Evolutionary conservation across 1,140 invertebrate species (phyloP), one percentile per base, ranked within the genome.

Genomic region (Danaus plexippus): DNA sequence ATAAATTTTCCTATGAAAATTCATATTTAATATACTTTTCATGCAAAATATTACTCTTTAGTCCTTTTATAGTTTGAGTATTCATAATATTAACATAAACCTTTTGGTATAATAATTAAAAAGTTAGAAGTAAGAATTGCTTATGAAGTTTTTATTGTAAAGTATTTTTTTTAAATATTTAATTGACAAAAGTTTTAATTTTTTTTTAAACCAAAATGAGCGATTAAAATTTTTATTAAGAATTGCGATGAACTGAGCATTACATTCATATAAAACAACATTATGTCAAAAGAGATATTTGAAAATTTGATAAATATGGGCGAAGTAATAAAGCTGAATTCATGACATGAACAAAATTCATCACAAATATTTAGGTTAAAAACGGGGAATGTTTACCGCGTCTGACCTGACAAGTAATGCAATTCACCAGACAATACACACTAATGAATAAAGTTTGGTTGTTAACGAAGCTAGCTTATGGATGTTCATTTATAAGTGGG

Each of bases 401-500:
- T 71, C 77, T 71, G 73, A 82, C 76, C 82, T 80, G 79, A 77
- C 71, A 69, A 78, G 78, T 80, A 82, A 83, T 32, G 22, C 22
- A 32, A 80, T 80, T 80, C 73, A 61, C 74, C 73, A 85, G 78
- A 83, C 78, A 85, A 85, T 83, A 80, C 82, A 82, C 73, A 75
- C 73, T 82, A 83, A 85, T 85, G 77, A 85, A 85, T 85, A 83
- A 83, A 83, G 80, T 85, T 85, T 59, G 70, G 69, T 70, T 80
- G 75, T 83, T 83, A 83, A 81, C 73, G 78, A 77, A 78, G 67
- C 69, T 70, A 78, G 73, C 78, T 83, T 77, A 43, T 68, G 67
- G 73, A 80, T 77, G 82, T 71, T 65, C 74, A 81, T 81, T 83
- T 75, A 74, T 70, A 72, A 80, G 70, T 80, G 72, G 22, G 22